Evolutionary conservation across 2,888 invertebrate genomes (phyloP).

Genomic region (Erynnis tages): DNA sequence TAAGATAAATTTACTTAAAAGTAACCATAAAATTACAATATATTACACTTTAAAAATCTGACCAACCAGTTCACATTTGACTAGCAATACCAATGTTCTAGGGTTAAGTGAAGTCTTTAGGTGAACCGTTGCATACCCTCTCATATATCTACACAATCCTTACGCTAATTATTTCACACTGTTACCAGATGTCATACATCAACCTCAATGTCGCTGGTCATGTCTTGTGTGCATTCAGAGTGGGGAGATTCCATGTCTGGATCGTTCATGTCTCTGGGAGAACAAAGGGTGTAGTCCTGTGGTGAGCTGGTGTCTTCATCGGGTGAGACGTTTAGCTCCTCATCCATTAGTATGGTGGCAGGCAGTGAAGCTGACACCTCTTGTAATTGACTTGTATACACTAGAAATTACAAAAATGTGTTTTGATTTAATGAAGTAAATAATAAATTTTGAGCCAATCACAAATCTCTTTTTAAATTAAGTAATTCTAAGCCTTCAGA

Average conservation of each 20-base stretch:
- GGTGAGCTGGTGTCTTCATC: constrained; percentile 67
- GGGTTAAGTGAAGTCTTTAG: neutral
- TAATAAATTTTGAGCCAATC: too few relatives aligned
- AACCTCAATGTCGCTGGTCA: constrained; percentile 67
- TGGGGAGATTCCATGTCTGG: constrained; percentile 50
- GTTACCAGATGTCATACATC: constrained; percentile 72
- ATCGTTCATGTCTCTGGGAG: constrained; percentile 45
- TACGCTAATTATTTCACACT: constrained; percentile 50
- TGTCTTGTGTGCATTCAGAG: constrained; percentile 53
- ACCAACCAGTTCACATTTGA: constrained; percentile 41
- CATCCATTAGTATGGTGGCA: constrained; percentile 79
- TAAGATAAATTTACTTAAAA: neutral
- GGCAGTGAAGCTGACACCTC: constrained; percentile 74
- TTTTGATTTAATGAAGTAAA: too few relatives aligned
- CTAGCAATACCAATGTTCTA: constrained; percentile 44
- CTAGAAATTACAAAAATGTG: constrained; percentile 49
- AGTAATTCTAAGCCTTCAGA: too few relatives aligned
- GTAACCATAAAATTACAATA: neutral
- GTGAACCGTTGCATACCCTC: neutral
- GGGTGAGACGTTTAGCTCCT: constrained; percentile 44
- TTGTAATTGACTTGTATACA: constrained; percentile 71
- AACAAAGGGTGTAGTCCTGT: constrained; percentile 51
- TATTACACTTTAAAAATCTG: constrained; percentile 2
- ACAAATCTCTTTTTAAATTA: too few relatives aligned
- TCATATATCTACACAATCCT: neutral